These are phyloP conservation scores for Raphicerus campestris DNA, from an alignment of 2,113 vertebrate species.

Conservation along the genomic window DNA sequence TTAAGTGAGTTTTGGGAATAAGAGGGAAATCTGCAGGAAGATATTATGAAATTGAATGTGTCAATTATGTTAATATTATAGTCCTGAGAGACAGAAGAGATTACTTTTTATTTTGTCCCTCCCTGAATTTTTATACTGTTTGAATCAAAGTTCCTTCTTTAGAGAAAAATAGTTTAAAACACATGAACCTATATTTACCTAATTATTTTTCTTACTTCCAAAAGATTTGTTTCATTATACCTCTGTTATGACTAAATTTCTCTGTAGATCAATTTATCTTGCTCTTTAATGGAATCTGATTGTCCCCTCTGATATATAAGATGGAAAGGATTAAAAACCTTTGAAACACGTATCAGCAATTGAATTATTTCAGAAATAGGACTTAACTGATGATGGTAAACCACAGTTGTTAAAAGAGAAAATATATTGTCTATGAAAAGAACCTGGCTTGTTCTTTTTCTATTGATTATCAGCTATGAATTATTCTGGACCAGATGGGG, in stretches of 20 bases:
- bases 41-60: background rate
- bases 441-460: background rate
- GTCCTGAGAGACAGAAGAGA: background rate
- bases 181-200: background rate
- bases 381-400: background rate
- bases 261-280: background rate
- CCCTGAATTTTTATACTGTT: background rate
- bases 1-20: background rate
- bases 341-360: background rate
- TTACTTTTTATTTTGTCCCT: background rate
- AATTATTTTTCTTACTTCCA: slow-evolving; percentile 1
- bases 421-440: background rate
- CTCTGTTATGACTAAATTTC: background rate
- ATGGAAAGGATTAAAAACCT: background rate
- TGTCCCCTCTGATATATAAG: background rate
- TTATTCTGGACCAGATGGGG: background rate
- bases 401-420: background rate
- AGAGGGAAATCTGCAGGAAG: background rate
- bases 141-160: background rate
- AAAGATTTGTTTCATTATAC: background rate
- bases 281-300: background rate
- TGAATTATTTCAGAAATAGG: background rate
- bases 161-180: background rate
- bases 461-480: background rate
- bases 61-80: background rate